Conservation (phyloP, 2,797 vertebrate species). For the Muraenolepis orangiensis region DNA sequence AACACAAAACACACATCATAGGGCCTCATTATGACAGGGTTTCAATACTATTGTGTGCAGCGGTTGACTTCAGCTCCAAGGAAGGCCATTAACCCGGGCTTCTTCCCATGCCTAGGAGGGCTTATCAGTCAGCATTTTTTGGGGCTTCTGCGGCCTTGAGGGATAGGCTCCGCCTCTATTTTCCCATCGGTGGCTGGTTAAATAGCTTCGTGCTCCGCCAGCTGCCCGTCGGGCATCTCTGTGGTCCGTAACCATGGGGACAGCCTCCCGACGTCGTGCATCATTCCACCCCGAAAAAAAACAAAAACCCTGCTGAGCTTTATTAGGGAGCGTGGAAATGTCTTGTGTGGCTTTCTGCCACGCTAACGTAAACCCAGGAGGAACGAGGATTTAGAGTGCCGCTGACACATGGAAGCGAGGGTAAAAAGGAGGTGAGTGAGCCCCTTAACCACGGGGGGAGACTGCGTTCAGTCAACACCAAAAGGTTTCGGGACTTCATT, state of each 20-base stretch:
- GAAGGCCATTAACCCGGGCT: constrained; percentile 6
- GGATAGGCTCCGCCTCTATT: constrained; percentile 12
- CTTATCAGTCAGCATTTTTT: constrained; percentile 10
- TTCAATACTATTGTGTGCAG: neutral
- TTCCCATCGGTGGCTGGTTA: constrained; percentile 37
- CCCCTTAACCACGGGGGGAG: constrained; percentile 33
- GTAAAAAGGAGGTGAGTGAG: constrained; percentile 34
- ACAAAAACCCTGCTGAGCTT: constrained; percentile 62
- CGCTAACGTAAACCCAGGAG: constrained; percentile 55
- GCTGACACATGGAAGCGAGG: constrained; percentile 38
- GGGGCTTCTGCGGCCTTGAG: constrained; percentile 17
- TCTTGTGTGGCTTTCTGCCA: constrained; percentile 61
- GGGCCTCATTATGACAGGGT: neutral
- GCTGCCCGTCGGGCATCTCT: constrained; percentile 51
- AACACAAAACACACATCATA: neutral
- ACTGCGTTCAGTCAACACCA: constrained; percentile 42
- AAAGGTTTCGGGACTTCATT: neutral
- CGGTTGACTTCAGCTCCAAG: neutral
- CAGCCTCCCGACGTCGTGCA: constrained; percentile 39
- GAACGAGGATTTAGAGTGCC: constrained; percentile 43
- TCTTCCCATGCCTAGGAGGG: constrained; percentile 25
- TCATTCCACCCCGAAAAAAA: constrained; percentile 40
- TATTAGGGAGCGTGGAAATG: constrained; percentile 61
- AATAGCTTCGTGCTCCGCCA: constrained; percentile 37
- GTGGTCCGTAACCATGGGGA: constrained; percentile 53